These are phyloP conservation scores for Protophormia terraenovae DNA, from an alignment of 2,888 invertebrate species.

Conservation along the genomic window DNA sequence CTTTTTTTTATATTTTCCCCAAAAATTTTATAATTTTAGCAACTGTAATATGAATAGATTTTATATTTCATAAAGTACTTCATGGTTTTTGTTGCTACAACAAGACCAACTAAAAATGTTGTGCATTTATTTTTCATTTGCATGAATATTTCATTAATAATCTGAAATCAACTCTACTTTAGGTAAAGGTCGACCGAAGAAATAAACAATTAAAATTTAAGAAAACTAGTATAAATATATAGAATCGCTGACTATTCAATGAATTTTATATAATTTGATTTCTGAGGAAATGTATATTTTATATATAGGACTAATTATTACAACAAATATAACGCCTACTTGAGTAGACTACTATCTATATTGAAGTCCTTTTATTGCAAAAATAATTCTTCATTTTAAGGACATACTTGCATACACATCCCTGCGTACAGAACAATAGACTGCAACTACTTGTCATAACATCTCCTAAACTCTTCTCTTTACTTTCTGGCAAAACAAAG, in stretches of 20 bases:
- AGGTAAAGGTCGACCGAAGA: background rate
- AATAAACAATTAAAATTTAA: too few relatives aligned
- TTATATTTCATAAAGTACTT: constrained; percentile 48
- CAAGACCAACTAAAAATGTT: constrained; percentile 34
- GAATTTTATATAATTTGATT: too few relatives aligned
- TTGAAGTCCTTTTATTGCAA: too few relatives aligned
- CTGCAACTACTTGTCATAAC: background rate
- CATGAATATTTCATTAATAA: constrained; percentile 78
- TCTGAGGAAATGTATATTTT: too few relatives aligned
- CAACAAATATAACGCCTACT: background rate
- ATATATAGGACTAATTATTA: background rate
- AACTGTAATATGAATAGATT: constrained; percentile 53
- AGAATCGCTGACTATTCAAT: too few relatives aligned
- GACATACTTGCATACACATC: background rate
- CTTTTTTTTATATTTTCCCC: constrained; percentile 19
- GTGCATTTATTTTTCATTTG: constrained; percentile 80
- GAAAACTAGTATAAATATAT: too few relatives aligned
- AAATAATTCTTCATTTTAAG: background rate
- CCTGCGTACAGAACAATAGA: background rate
- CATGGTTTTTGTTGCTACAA: constrained; percentile 11
- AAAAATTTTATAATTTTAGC: constrained; percentile 32
- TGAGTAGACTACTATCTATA: background rate
- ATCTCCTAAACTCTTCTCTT: background rate
- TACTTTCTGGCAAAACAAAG: background rate
- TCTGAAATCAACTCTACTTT: constrained; percentile 20